Percentiles rank a stretch among this genome's conserved stretches.
phyloP scores from a whole-genome alignment of 2,797 vertebrate genomes.

The Columba guinea region DNA sequence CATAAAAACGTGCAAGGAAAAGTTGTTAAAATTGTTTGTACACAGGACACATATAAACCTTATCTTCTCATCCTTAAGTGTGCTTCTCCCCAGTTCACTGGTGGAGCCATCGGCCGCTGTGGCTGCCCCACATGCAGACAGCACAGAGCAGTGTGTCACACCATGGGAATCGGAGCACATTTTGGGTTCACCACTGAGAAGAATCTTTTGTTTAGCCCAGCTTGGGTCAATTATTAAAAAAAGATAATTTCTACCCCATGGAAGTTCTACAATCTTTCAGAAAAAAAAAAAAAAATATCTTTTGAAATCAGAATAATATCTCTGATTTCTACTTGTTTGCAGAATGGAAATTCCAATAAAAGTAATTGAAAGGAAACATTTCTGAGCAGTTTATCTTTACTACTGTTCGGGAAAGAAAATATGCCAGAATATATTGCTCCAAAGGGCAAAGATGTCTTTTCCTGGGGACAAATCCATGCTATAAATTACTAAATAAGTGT shows the following conservation, averaged over 20 bases:
- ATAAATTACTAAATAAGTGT: neutral
- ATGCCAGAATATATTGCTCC: neutral
- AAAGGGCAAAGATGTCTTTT: neutral
- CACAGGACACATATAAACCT: neutral
- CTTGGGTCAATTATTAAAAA: neutral
- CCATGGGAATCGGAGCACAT: fast-evolving
- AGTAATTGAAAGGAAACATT: neutral
- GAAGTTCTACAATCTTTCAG: neutral
- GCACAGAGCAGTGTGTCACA: fast-evolving
- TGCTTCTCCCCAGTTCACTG: neutral
- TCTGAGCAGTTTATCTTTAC: neutral
- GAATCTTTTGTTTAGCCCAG: neutral
- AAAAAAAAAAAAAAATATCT: neutral
- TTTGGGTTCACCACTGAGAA: neutral
- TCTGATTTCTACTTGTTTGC: neutral
- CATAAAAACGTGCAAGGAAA: neutral
- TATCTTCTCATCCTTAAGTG: neutral
- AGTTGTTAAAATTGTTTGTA: neutral
- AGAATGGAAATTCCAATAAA: neutral
- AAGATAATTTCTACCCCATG: neutral
- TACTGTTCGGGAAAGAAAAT: neutral
- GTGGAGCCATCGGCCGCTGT: fast-evolving
- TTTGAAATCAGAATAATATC: neutral
- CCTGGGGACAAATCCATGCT: neutral
- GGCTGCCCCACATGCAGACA: neutral